These are phyloP conservation scores for Porites lobata DNA, from an alignment of 92 coral and sea anemone genomes.

Conservation along the genomic window DNA sequence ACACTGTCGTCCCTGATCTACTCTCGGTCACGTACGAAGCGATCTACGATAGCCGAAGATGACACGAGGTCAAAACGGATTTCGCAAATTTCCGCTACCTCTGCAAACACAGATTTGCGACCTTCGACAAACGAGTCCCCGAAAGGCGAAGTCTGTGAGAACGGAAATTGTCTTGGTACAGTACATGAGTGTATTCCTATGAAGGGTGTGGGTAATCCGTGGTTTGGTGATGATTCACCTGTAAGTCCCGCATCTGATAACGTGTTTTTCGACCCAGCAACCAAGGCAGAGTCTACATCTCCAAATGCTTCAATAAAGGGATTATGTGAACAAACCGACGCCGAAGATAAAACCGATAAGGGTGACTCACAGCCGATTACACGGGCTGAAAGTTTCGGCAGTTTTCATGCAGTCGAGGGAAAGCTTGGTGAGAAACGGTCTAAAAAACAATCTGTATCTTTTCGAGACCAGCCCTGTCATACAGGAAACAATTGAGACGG, in stretches of 20 bases:
- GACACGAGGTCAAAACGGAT: conserved; percentile 44
- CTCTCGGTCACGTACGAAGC: conserved; percentile 82
- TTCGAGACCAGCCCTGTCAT: conserved; percentile 6
- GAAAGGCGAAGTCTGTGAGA: conserved; percentile 3
- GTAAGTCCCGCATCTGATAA: conserved; percentile 46
- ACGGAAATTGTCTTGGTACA: background rate
- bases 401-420: conserved; percentile 37
- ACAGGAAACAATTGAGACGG: background rate
- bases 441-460: conserved; percentile 43
- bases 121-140: background rate
- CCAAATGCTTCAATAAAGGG: conserved; percentile 39
- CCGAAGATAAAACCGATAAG: conserved; percentile 10
- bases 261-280: conserved; percentile 65
- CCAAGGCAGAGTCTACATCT: conserved; percentile 61
- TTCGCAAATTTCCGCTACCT: conserved; percentile 44
- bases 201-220: conserved; percentile 63
- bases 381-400: conserved; percentile 29
- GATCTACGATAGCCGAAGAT: conserved; percentile 71
- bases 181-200: conserved; percentile 40
- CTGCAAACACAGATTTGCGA: conserved; percentile 6
- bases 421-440: background rate
- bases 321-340: background rate
- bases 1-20: conserved; percentile 86
- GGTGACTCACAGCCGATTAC: conserved; percentile 12
- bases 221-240: conserved; percentile 33